These are phyloP conservation scores for Tortrix viridana DNA, from an alignment of 2,888 invertebrate genomes.

Conservation along the genomic window DNA sequence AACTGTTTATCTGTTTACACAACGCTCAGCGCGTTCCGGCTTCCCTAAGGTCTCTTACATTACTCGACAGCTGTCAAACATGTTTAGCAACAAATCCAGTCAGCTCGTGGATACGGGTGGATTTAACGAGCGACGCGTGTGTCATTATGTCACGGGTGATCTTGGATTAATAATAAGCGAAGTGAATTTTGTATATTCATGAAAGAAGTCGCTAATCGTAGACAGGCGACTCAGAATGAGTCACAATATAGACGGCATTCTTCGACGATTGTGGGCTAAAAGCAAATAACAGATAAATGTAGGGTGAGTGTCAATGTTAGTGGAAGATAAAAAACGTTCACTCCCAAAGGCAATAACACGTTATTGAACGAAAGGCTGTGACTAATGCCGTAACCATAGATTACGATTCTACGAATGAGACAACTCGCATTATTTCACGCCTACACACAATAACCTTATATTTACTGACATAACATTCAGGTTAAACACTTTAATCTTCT, in stretches of 20 bases:
- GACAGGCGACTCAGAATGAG: constrained; percentile 14
- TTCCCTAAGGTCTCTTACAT: constrained; percentile 35
- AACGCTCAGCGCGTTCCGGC: constrained; percentile 30
- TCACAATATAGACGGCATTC: constrained; percentile 23
- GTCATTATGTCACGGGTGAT: constrained; percentile 35
- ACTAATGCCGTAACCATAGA: constrained; percentile 33
- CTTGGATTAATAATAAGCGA: constrained; percentile 31
- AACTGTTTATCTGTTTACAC: constrained; percentile 34
- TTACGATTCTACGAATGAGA: constrained; percentile 35
- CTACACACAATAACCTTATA: constrained; percentile 34
- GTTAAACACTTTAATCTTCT: constrained; percentile 31
- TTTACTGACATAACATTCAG: constrained; percentile 32
- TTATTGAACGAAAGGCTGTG: constrained; percentile 34
- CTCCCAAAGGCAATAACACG: constrained; percentile 32
- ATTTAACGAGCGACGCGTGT: constrained; percentile 36
- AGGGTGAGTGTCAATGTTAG: constrained; percentile 37
- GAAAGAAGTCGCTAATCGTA: constrained; percentile 17
- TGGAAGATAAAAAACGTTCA: constrained; percentile 30
- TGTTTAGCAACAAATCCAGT: constrained; percentile 37
- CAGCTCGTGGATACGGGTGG: constrained; percentile 31
- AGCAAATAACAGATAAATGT: constrained; percentile 35
- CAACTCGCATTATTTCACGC: constrained; percentile 34
- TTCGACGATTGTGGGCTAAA: constrained; percentile 22
- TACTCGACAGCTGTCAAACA: constrained; percentile 43
- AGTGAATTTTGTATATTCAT: constrained; percentile 29